These are phyloP conservation scores for Uloborus plumipes DNA, from an alignment of 2,888 invertebrate species.

Conservation along the genomic window DNA sequence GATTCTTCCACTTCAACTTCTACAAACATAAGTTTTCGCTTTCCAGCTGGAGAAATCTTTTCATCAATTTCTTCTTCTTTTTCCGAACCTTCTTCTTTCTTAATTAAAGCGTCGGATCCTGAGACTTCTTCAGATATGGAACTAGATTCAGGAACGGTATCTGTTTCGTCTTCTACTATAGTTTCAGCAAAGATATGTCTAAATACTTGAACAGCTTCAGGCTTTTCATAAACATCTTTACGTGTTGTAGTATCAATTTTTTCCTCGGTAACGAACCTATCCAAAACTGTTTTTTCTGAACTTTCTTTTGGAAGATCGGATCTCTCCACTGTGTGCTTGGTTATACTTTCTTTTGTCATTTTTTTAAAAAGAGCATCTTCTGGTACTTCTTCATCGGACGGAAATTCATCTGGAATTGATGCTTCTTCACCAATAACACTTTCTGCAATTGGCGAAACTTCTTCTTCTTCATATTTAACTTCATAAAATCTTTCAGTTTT, in stretches of 20 bases:
- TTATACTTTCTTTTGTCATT: constrained; percentile 1
- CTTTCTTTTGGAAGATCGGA: background rate
- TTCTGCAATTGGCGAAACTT: constrained; percentile 30
- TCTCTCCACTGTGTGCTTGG: background rate
- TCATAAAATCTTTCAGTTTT: background rate
- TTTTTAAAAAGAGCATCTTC: constrained; percentile 12
- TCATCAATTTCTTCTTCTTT: constrained; percentile 14
- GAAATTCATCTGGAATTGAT: background rate
- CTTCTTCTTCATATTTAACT: background rate
- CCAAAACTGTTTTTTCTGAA: background rate
- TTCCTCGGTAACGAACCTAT: background rate
- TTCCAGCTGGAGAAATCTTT: constrained; percentile 1
- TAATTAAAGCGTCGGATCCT: background rate
- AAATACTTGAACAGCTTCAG: constrained; percentile 50
- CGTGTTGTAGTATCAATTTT: constrained; percentile 9
- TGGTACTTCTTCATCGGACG: background rate
- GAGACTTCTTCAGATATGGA: background rate
- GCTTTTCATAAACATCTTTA: constrained; percentile 48
- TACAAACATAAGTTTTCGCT: constrained; percentile 42
- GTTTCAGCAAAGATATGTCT: constrained; percentile 57
- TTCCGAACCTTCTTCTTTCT: background rate
- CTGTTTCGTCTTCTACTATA: constrained; percentile 47
- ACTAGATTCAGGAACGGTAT: constrained; percentile 15
- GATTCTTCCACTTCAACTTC: constrained; percentile 58
- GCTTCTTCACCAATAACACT: constrained; percentile 42